Percentiles rank a stretch among this genome's conserved stretches.
Evolutionary conservation across 1,140 invertebrate species (phyloP).

Genomic region (Heliconius hewitsoni): DNA sequence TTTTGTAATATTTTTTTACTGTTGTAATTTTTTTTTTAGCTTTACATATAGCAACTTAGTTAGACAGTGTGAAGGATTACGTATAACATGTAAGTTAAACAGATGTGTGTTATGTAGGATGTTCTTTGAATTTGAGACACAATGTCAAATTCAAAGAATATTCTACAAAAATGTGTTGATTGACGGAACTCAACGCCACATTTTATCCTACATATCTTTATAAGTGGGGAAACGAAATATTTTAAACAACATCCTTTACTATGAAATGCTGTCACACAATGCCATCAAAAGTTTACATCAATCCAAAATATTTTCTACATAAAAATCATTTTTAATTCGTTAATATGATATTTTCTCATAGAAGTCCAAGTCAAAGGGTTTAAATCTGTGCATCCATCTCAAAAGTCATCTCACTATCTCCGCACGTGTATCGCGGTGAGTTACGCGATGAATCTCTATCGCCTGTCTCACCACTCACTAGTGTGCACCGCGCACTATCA

Average conservation of each 20-base stretch:
- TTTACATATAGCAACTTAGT: neutral
- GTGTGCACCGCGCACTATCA: constrained; percentile 33
- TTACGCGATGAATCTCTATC: constrained; percentile 46
- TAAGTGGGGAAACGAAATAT: too few species aligned
- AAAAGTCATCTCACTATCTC: constrained; percentile 48
- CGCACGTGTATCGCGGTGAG: constrained; percentile 60
- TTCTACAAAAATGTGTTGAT: too few species aligned
- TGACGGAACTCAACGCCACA: too few species aligned
- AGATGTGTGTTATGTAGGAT: too few species aligned
- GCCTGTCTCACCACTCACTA: constrained; percentile 18
- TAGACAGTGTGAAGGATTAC: too few species aligned
- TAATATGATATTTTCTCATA: constrained; percentile 54
- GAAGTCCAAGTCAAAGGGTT: constrained; percentile 54
- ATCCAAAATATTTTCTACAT: neutral
- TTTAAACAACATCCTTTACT: too few species aligned
- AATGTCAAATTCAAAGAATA: too few species aligned
- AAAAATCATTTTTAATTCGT: constrained; percentile 21
- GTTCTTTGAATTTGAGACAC: neutral
- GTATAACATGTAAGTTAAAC: too few species aligned
- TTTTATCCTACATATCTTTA: too few species aligned
- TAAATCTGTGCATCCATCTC: constrained; percentile 54
- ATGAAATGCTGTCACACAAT: neutral
- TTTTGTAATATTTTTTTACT: constrained; percentile 1
- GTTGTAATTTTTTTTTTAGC: neutral
- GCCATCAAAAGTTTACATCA: neutral